These are phyloP conservation scores for Cantharis lateralis DNA, from an alignment of 2,888 invertebrate genomes.

Conservation along the genomic window DNA sequence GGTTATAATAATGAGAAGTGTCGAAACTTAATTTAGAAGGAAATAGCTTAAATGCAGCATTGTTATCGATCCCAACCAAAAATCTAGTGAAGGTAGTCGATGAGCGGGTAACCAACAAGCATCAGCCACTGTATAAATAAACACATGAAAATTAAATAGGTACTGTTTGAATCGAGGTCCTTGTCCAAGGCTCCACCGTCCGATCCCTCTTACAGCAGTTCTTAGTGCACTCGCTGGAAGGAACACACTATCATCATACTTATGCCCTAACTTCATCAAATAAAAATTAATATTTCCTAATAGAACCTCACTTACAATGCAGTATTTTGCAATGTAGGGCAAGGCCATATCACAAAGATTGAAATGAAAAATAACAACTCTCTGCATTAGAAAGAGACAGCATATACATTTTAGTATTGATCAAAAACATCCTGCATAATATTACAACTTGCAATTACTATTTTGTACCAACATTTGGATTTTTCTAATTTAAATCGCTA, in stretches of 20 bases:
- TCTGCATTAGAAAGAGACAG: conserved; percentile 52
- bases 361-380: conserved; percentile 51
- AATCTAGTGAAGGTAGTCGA: conserved; percentile 59
- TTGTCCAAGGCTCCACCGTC: conserved; percentile 43
- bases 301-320: conserved; percentile 42
- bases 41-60: conserved; percentile 44
- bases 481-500: not conserved
- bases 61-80: conserved; percentile 55
- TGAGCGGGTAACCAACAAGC: conserved; percentile 60
- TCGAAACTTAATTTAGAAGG: not conserved
- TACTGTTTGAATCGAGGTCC: conserved; percentile 55
- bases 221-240: conserved; percentile 55
- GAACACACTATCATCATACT: conserved; percentile 55
- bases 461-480: not conserved
- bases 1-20: not conserved
- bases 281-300: conserved; percentile 13
- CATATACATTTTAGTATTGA: conserved; percentile 52
- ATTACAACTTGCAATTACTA: conserved; percentile 35
- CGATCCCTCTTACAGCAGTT: conserved; percentile 46
- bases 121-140: conserved; percentile 58
- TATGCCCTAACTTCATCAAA: conserved; percentile 44
- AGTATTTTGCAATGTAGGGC: conserved; percentile 55
- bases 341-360: conserved; percentile 53
- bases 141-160: conserved; percentile 59
- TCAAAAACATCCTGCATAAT: conserved; percentile 53